phyloP scores from a whole-genome alignment of 2,888 invertebrate species.

The Nomada hirtipes region DNA sequence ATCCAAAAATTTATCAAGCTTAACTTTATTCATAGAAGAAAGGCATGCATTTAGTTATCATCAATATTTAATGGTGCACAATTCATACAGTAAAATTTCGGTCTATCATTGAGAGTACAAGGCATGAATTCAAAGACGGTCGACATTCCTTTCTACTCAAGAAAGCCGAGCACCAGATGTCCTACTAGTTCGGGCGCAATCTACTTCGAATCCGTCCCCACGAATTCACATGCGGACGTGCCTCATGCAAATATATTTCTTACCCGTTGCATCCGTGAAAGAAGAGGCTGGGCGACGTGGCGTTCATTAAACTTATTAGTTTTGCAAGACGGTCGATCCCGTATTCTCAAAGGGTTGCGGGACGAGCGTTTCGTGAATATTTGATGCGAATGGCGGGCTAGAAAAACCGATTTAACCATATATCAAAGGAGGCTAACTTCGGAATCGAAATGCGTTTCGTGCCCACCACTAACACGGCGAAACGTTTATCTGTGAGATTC shows the following conservation, averaged over 20 bases:
- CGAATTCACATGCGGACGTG: constrained; percentile 73
- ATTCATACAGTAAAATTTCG: not conserved
- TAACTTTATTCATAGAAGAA: too few relatives aligned
- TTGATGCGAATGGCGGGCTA: constrained; percentile 46
- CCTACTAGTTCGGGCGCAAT: constrained; percentile 64
- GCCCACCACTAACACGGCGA: not conserved
- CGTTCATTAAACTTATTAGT: constrained; percentile 74
- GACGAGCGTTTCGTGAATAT: constrained; percentile 64
- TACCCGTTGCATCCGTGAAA: constrained; percentile 57
- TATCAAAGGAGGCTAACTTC: constrained; percentile 22
- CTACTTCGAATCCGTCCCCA: constrained; percentile 73
- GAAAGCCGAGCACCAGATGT: constrained; percentile 64
- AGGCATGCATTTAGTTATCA: too few relatives aligned
- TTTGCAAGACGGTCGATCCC: constrained; percentile 62
- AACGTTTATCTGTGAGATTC: not conserved
- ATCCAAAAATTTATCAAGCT: too few relatives aligned
- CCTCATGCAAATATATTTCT: constrained; percentile 72
- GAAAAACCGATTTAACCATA: constrained; percentile 56
- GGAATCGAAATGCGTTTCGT: constrained; percentile 23
- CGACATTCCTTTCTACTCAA: not conserved
- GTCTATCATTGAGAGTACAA: too few relatives aligned
- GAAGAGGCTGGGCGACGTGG: constrained; percentile 52
- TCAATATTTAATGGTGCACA: not conserved
- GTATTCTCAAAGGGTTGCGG: constrained; percentile 63
- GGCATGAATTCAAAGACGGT: not conserved